A percentile compares a stretch with the other conserved stretches of the same genome.
These are phyloP conservation scores for Glaucidium brasilianum DNA, from an alignment of 2,113 vertebrate species.

Conservation along the genomic window DNA sequence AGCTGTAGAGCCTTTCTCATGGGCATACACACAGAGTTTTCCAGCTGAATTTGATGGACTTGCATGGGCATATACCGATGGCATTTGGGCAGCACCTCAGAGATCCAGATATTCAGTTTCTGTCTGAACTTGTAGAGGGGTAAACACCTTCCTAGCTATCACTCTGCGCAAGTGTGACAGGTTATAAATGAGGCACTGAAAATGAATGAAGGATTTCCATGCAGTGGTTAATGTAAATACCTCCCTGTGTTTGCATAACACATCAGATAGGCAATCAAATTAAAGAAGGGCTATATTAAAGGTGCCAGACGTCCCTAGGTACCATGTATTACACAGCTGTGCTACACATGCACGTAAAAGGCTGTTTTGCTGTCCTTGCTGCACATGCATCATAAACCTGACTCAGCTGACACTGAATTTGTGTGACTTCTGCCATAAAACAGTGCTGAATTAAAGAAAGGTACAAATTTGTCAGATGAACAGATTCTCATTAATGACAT, in stretches of 20 bases:
- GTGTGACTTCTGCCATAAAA: not conserved
- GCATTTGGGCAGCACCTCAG: not conserved
- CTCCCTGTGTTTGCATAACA: not conserved
- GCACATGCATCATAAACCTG: not conserved
- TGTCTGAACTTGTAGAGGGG: not conserved
- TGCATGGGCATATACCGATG: not conserved
- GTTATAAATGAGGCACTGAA: not conserved
- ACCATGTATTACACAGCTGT: not conserved
- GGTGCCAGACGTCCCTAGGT: not conserved
- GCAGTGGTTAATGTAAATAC: not conserved
- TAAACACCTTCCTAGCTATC: not conserved
- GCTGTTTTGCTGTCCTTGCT: not conserved
- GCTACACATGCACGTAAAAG: not conserved
- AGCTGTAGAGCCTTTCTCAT: not conserved
- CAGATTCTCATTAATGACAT: not conserved
- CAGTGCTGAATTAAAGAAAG: not conserved
- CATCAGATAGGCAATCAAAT: not conserved
- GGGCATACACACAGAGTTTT: not conserved
- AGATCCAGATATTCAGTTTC: not conserved
- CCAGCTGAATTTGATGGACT: not conserved
- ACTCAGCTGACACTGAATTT: not conserved
- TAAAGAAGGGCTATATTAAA: not conserved
- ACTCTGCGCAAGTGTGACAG: not conserved
- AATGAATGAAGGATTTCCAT: not conserved
- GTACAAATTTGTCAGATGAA: not conserved